Conservation (phyloP, 2,888 invertebrate species). For the Latrodectus elegans region DNA sequence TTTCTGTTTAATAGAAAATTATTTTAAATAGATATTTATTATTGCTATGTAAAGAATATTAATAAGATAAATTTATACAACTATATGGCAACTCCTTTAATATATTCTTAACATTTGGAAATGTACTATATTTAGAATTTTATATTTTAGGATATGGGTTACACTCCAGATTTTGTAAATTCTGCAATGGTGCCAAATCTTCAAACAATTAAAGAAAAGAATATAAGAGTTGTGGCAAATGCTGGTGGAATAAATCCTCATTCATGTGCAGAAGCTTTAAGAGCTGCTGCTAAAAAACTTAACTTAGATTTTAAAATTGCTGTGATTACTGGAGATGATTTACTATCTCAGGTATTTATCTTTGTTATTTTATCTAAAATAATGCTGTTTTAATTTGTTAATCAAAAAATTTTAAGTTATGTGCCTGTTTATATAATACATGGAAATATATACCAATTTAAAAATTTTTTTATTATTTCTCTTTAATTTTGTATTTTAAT, state of each 20-base stretch:
- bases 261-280: slow-evolving; percentile 76
- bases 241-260: slow-evolving; percentile 77
- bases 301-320: slow-evolving; percentile 76
- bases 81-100: no score
- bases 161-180: slow-evolving; percentile 77
- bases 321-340: slow-evolving; percentile 76
- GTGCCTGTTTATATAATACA: background rate
- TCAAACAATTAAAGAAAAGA: slow-evolving; percentile 76
- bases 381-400: no score
- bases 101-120: no score
- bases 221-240: slow-evolving; percentile 77
- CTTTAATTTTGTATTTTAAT: no score
- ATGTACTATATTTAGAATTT: background rate
- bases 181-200: slow-evolving; percentile 76
- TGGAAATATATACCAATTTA: no score
- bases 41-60: no score
- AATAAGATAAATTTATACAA: no score
- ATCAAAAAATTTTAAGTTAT: background rate
- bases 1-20: no score
- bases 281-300: slow-evolving; percentile 73
- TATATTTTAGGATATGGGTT: slow-evolving; percentile 75
- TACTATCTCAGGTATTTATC: slow-evolving; percentile 73
- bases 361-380: background rate
- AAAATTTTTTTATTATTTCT: no score
- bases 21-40: no score